phyloP scores from a whole-genome alignment of 2,113 vertebrate genomes.

The Arvicanthis niloticus region DNA sequence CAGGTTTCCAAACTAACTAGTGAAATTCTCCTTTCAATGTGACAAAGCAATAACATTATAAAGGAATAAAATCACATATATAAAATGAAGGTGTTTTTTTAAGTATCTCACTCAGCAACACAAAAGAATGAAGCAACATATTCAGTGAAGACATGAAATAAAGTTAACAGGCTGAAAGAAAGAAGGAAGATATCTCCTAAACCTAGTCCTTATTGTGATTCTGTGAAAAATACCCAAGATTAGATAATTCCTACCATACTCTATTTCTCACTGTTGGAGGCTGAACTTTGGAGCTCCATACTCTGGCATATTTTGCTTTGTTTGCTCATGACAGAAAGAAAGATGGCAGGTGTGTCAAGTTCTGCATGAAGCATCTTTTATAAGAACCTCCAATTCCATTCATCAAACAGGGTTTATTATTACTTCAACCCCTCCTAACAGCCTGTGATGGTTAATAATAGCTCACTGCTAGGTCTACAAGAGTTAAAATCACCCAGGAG shows the following conservation, averaged over 20 bases:
- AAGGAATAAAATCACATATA: background rate
- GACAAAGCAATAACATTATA: background rate
- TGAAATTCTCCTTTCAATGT: background rate
- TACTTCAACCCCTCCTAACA: background rate
- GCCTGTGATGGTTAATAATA: background rate
- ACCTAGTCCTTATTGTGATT: background rate
- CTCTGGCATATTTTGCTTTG: background rate
- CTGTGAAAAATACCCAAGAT: background rate
- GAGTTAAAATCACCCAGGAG: background rate
- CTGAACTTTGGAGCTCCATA: background rate
- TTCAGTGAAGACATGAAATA: background rate
- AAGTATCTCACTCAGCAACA: background rate
- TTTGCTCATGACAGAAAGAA: background rate
- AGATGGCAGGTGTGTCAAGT: background rate
- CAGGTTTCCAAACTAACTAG: background rate
- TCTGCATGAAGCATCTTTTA: background rate
- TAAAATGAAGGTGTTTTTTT: background rate
- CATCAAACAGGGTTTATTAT: too few relatives aligned
- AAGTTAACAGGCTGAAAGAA: background rate
- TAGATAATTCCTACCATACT: background rate
- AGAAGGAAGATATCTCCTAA: background rate
- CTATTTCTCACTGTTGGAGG: background rate
- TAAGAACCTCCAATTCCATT: background rate
- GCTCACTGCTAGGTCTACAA: background rate
- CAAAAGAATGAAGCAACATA: background rate